Conservation (phyloP, 2,888 invertebrate species). For the Embidobia sp. region DNA sequence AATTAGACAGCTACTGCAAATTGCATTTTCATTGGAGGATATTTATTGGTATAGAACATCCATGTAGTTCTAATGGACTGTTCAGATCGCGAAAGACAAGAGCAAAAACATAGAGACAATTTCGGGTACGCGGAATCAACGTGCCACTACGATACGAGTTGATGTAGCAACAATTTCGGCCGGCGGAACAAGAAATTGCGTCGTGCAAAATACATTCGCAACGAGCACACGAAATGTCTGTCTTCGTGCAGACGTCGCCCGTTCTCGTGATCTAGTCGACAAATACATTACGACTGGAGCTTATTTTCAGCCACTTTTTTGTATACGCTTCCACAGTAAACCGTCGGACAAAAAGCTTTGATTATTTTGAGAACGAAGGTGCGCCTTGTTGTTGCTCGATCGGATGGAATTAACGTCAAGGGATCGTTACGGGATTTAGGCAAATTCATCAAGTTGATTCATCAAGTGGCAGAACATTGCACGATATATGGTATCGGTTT, state of each 20-base stretch:
- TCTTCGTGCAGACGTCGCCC: background rate
- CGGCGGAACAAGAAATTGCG: slow-evolving; percentile 14
- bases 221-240: background rate
- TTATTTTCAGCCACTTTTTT: slow-evolving; percentile 21
- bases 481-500: background rate
- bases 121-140: background rate
- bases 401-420: slow-evolving; percentile 20
- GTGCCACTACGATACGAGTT: too few relatives aligned
- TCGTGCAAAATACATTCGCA: slow-evolving; percentile 8
- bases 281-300: slow-evolving; percentile 21
- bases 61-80: slow-evolving; percentile 10
- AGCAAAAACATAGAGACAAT: background rate
- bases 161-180: too few relatives aligned
- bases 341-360: slow-evolving; percentile 10
- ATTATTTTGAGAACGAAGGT: slow-evolving; percentile 22
- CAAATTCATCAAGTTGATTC: slow-evolving; percentile 21
- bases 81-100: background rate
- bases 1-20: too few relatives aligned
- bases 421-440: slow-evolving; percentile 16
- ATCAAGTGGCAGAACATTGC: slow-evolving; percentile 3
- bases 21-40: too few relatives aligned
- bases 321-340: background rate
- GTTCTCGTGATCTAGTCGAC: slow-evolving; percentile 1
- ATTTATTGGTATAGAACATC: too few relatives aligned
- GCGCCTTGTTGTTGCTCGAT: slow-evolving; percentile 1